Conservation (phyloP, 2,888 invertebrate genomes). For the Serrognathus titanus region DNA sequence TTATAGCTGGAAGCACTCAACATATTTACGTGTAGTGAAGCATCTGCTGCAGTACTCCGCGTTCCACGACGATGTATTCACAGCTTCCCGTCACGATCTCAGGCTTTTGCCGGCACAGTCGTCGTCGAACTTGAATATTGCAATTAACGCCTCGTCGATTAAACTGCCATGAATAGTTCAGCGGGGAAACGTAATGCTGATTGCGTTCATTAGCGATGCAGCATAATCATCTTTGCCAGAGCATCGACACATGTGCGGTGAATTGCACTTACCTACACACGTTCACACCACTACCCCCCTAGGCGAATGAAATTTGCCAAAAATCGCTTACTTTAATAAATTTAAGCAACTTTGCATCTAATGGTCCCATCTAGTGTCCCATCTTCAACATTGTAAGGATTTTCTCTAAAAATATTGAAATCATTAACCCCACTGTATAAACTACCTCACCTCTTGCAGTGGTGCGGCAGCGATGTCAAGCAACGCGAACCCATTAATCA, state of each 20-base stretch:
- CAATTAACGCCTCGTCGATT: background rate
- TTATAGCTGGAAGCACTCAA: slow-evolving; percentile 36
- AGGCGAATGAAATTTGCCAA: too few species aligned
- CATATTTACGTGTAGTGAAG: slow-evolving; percentile 17
- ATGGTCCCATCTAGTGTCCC: too few species aligned
- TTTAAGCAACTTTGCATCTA: too few species aligned
- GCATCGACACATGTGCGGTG: slow-evolving; percentile 1
- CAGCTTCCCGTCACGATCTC: background rate
- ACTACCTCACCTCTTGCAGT: too few species aligned
- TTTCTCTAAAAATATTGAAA: too few species aligned
- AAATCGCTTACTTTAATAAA: too few species aligned
- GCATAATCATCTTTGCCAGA: slow-evolving; percentile 18
- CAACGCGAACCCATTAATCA: too few species aligned
- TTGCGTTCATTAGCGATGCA: slow-evolving; percentile 21
- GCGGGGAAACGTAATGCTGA: slow-evolving; percentile 8
- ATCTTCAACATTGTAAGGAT: too few species aligned
- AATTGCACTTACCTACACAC: slow-evolving; percentile 9
- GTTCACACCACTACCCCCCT: background rate
- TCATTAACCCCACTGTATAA: too few species aligned
- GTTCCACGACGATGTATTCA: background rate
- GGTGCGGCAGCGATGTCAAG: too few species aligned
- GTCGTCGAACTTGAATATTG: background rate
- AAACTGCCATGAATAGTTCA: background rate
- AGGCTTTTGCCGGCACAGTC: background rate
- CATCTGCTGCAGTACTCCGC: background rate